phyloP scores from a whole-genome alignment of 2,888 invertebrate genomes.

The Camponotus fellah region DNA sequence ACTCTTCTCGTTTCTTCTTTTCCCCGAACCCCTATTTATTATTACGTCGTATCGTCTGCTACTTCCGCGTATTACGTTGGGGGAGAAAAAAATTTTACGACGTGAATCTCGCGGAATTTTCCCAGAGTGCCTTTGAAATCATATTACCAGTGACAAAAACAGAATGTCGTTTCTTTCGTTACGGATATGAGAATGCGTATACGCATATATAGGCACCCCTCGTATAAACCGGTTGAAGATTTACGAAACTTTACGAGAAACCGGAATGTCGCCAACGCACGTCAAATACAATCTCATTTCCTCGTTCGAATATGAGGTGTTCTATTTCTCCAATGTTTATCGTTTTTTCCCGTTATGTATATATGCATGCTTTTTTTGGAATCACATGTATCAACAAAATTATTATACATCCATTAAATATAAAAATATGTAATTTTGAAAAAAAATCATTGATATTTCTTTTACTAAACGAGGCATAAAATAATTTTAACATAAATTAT shows the following conservation, averaged over 20 bases:
- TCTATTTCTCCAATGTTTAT: background rate
- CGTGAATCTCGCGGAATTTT: background rate
- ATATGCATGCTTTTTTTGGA: background rate
- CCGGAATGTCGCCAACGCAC: slow-evolving; percentile 16
- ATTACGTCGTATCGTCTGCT: background rate
- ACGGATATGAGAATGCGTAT: background rate
- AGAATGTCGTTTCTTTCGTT: too few relatives aligned
- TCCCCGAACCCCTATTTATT: background rate
- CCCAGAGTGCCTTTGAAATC: background rate
- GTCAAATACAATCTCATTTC: slow-evolving; percentile 25
- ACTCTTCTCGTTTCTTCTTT: background rate
- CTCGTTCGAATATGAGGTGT: background rate
- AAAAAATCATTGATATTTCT: background rate
- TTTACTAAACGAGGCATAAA: background rate
- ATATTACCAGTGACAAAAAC: background rate
- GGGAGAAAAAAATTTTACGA: slow-evolving; percentile 5
- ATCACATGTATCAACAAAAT: background rate
- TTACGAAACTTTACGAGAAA: slow-evolving; percentile 16
- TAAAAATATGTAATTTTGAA: background rate
- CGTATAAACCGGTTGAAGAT: slow-evolving; percentile 23
- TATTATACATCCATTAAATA: background rate
- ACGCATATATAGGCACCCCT: background rate
- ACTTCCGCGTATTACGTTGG: slow-evolving; percentile 19
- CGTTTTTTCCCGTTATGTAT: background rate
- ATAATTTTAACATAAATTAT: slow-evolving; percentile 34